phyloP scores from a whole-genome alignment of 2,888 invertebrate genomes.

The Galeopsomyia nigrocyanea region DNA sequence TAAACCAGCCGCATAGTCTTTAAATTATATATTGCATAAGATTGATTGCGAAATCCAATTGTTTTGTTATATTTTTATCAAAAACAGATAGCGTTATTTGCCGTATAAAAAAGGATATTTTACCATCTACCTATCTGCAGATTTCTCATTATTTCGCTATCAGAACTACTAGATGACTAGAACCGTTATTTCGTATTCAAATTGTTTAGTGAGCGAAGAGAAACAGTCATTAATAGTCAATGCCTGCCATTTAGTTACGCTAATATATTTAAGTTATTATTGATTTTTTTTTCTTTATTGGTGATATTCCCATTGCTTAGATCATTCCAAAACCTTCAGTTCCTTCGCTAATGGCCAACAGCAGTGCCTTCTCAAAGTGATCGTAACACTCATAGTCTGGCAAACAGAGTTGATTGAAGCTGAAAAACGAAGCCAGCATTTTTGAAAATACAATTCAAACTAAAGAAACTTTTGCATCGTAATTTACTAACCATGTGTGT shows the following conservation, averaged over 20 bases:
- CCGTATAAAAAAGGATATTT: slow-evolving; percentile 47
- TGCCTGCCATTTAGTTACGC: slow-evolving; percentile 40
- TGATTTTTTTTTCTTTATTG: slow-evolving; percentile 36
- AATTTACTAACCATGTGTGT: slow-evolving; percentile 83
- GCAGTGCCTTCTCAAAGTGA: slow-evolving; percentile 89
- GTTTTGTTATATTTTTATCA: slow-evolving; percentile 42
- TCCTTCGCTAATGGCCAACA: slow-evolving; percentile 94
- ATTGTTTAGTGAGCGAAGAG: slow-evolving; percentile 40
- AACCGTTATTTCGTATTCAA: slow-evolving; percentile 44
- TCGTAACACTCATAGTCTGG: slow-evolving; percentile 96
- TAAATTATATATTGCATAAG: slow-evolving; percentile 30
- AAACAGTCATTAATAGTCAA: slow-evolving; percentile 36
- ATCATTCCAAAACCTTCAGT: slow-evolving; percentile 93
- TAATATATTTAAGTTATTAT: slow-evolving; percentile 43
- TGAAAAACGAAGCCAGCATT: slow-evolving; percentile 66
- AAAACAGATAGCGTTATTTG: slow-evolving; percentile 45
- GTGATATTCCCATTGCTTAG: slow-evolving; percentile 59
- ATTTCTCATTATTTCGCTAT: slow-evolving; percentile 15
- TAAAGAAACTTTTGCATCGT: not conserved
- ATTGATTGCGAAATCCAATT: slow-evolving; percentile 36
- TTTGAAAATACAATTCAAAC: slow-evolving; percentile 19
- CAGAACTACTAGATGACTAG: slow-evolving; percentile 40
- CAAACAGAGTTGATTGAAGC: slow-evolving; percentile 95
- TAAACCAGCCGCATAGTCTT: slow-evolving; percentile 29
- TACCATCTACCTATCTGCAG: slow-evolving; percentile 34